Percentiles rank a stretch among this genome's conserved stretches.
Evolutionary conservation across 2,113 vertebrate species (phyloP).

Genomic region (Ciconia stormi): DNA sequence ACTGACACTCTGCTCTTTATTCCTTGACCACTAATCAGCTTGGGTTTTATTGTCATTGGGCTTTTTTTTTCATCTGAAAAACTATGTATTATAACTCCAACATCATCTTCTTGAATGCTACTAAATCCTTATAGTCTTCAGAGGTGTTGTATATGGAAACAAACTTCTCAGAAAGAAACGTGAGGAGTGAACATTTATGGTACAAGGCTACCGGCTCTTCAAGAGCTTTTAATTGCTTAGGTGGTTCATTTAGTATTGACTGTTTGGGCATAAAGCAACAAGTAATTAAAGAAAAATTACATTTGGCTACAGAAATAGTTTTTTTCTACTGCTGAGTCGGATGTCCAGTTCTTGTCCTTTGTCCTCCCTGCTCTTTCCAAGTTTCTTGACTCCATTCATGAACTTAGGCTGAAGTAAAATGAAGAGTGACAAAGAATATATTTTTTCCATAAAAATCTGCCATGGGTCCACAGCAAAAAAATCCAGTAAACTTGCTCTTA

Average conservation of each 20-base stretch:
- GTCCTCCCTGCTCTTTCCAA: background rate
- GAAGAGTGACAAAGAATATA: background rate
- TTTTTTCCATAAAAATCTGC: background rate
- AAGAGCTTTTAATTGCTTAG: background rate
- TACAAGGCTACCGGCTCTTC: background rate
- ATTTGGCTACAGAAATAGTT: background rate
- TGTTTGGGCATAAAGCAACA: background rate
- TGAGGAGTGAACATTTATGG: background rate
- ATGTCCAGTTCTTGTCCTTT: background rate
- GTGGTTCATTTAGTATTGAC: background rate
- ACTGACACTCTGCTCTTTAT: background rate
- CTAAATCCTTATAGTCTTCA: background rate
- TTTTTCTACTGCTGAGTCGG: background rate
- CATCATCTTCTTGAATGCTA: background rate
- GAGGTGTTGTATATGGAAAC: background rate
- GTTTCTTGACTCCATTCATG: background rate
- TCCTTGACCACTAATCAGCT: background rate
- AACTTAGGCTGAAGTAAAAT: background rate
- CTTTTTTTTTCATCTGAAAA: background rate
- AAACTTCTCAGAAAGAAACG: background rate
- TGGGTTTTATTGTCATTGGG: rapidly evolving
- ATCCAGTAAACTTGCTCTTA: background rate
- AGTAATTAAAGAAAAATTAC: background rate
- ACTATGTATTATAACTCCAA: background rate
- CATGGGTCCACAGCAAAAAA: background rate